phyloP scores from a whole-genome alignment of 2,888 invertebrate species.

The Amiota communis region DNA sequence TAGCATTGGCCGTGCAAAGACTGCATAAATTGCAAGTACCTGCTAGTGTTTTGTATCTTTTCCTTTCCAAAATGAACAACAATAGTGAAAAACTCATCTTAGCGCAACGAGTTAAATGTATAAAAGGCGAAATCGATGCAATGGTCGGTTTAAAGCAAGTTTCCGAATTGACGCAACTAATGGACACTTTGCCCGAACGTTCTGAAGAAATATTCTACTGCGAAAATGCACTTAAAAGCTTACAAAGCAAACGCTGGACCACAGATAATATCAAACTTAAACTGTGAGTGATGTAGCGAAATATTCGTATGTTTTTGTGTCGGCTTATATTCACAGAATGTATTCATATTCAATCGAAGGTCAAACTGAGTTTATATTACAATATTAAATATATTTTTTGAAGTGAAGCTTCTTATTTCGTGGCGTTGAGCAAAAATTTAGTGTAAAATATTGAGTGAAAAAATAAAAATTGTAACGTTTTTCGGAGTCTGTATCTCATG shows the following conservation, averaged over 20 bases:
- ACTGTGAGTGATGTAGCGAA: constrained; percentile 43
- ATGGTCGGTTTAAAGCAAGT: constrained; percentile 69
- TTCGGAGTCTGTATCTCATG: too few species aligned
- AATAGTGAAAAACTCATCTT: constrained; percentile 64
- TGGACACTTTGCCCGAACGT: constrained; percentile 62
- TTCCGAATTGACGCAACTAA: constrained; percentile 63
- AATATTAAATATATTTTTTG: too few species aligned
- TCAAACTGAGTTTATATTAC: too few species aligned
- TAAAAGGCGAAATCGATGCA: constrained; percentile 69
- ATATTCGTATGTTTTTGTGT: neutral
- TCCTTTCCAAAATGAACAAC: constrained; percentile 69
- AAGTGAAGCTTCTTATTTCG: too few species aligned
- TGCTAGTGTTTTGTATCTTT: constrained; percentile 66
- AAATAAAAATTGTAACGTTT: too few species aligned
- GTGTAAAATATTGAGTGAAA: too few species aligned
- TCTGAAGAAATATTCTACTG: constrained; percentile 83
- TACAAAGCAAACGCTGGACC: constrained; percentile 71
- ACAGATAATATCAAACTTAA: constrained; percentile 70
- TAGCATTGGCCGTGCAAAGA: constrained; percentile 68
- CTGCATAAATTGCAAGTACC: constrained; percentile 69
- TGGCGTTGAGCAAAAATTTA: too few species aligned
- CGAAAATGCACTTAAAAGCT: constrained; percentile 78
- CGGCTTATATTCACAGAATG: too few species aligned
- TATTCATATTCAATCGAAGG: too few species aligned
- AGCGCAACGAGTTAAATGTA: constrained; percentile 69